Evolutionary conservation across 2,888 invertebrate species (phyloP).

Genomic region (Resseliella maxima): DNA sequence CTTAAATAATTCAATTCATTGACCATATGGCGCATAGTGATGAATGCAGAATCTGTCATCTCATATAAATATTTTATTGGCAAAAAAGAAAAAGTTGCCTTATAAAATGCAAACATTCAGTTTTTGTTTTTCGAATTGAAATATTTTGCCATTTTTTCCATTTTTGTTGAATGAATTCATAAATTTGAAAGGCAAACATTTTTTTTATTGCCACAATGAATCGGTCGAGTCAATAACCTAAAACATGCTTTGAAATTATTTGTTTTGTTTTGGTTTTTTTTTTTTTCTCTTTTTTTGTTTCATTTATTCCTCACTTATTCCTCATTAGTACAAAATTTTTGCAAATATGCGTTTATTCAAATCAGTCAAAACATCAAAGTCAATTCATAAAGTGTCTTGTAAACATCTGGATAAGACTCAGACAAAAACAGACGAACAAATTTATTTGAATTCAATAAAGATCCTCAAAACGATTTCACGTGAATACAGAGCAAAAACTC

Average conservation of each 20-base stretch:
- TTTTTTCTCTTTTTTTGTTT: background rate
- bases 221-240: too few relatives aligned
- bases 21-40: background rate
- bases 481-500: background rate
- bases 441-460: constrained; percentile 43
- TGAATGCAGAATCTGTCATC: background rate
- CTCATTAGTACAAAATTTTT: constrained; percentile 17
- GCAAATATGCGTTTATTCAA: background rate
- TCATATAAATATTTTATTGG: background rate
- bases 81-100: too few relatives aligned
- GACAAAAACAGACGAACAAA: background rate
- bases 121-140: background rate
- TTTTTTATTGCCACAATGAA: too few relatives aligned
- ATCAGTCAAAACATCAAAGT: constrained; percentile 6
- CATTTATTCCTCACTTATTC: too few relatives aligned
- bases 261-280: background rate
- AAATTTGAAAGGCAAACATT: background rate
- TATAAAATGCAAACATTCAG: background rate
- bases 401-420: background rate
- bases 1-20: background rate
- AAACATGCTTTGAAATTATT: background rate
- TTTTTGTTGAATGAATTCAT: background rate
- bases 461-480: background rate
- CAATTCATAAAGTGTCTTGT: background rate
- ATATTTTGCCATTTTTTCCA: background rate